Percentiles rank a stretch among this genome's conserved stretches.
Evolutionary conservation across 2,888 invertebrate genomes (phyloP).

Genomic region (Dioctria rufipes): DNA sequence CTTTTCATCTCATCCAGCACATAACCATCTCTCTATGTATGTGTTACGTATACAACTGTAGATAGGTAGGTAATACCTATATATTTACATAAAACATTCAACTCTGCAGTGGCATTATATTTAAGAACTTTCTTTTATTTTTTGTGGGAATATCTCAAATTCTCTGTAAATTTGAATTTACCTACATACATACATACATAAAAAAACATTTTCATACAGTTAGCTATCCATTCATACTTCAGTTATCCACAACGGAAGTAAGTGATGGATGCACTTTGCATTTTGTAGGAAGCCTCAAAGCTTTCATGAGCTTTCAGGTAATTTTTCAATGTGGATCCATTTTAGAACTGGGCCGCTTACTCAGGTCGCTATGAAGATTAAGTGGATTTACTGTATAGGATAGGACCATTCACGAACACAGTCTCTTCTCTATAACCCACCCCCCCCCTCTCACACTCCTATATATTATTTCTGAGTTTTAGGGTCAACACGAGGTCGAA

Average conservation of each 20-base stretch:
- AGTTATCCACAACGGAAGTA: neutral
- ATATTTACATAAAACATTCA: too few species aligned
- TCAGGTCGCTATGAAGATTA: slow-evolving; percentile 25
- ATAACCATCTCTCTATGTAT: too few species aligned
- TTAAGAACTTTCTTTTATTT: too few species aligned
- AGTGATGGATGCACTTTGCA: slow-evolving; percentile 38
- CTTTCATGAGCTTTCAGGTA: slow-evolving; percentile 33
- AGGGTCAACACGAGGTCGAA: slow-evolving; percentile 13
- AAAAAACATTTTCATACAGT: too few species aligned
- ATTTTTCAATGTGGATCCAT: slow-evolving; percentile 32
- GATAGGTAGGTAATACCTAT: too few species aligned
- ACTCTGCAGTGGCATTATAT: too few species aligned
- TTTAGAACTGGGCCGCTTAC: slow-evolving; percentile 24
- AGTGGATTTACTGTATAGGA: neutral
- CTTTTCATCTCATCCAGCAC: too few species aligned
- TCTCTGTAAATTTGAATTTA: too few species aligned
- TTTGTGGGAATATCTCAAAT: too few species aligned
- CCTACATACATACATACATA: too few species aligned
- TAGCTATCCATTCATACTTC: too few species aligned
- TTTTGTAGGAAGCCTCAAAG: slow-evolving; percentile 20
- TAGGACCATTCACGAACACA: slow-evolving; percentile 8
- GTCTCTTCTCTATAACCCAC: neutral
- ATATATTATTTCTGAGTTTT: slow-evolving; percentile 13
- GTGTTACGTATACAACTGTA: too few species aligned
- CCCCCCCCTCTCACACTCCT: neutral